Percentiles rank a stretch among this genome's conserved stretches.
phyloP scores from a whole-genome alignment of 2,888 invertebrate species.

The Ypsolopha scabrella region DNA sequence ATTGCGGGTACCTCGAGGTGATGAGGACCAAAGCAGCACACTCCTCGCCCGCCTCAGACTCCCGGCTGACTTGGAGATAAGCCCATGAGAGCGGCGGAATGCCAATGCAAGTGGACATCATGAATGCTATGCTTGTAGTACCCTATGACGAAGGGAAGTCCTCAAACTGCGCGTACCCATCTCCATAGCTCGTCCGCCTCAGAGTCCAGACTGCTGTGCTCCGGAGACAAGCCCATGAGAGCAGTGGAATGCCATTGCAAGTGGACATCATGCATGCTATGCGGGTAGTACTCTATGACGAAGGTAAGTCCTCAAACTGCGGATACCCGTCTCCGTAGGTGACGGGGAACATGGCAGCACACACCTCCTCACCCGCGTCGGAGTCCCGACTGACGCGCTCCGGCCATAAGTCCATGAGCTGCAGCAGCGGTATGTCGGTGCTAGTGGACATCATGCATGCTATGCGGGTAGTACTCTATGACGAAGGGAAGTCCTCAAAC shows the following conservation, averaged over 20 bases:
- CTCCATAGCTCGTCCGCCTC: conserved; percentile 36
- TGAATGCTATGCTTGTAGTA: no score
- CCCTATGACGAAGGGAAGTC: conserved; percentile 35
- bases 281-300: neutral
- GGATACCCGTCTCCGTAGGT: conserved; percentile 35
- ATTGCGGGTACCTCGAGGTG: conserved; percentile 14
- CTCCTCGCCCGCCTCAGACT: conserved; percentile 30
- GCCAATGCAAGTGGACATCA: no score
- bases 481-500: conserved; percentile 37
- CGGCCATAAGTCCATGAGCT: conserved; percentile 40
- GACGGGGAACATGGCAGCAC: conserved; percentile 40
- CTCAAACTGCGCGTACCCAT: conserved; percentile 34
- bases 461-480: no score
- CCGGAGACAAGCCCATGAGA: no score
- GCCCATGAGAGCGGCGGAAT: no score
- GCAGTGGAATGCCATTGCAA: no score
- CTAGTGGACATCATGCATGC: conserved; percentile 25
- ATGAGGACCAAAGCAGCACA: conserved; percentile 43
- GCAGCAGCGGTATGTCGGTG: conserved; percentile 34
- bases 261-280: no score
- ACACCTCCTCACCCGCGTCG: conserved; percentile 37
- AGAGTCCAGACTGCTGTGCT: conserved; percentile 36
- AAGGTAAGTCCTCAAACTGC: conserved; percentile 41
- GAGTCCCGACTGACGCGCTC: conserved; percentile 43
- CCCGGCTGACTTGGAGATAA: conserved; percentile 32